A percentile compares a stretch with the other conserved stretches of the same genome.
Conservation (phyloP, 1,140 invertebrate species). For the Zaprionus nigranus region DNA sequence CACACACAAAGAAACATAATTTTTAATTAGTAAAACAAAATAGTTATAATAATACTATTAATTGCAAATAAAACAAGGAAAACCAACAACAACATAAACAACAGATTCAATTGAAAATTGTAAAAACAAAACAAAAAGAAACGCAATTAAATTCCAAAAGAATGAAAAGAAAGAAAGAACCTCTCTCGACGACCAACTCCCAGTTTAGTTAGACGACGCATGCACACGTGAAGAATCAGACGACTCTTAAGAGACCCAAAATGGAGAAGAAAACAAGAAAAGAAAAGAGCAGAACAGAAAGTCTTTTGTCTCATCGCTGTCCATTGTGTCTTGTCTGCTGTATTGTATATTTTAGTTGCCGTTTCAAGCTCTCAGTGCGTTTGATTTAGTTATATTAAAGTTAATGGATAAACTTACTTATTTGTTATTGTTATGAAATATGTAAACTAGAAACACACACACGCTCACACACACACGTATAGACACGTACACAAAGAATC, state of each 20-base stretch:
- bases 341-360: slow-evolving; percentile 52
- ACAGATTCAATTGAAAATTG: slow-evolving; percentile 66
- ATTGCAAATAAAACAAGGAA: slow-evolving; percentile 39
- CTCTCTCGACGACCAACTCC: slow-evolving; percentile 31
- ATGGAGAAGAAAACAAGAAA: background rate
- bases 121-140: slow-evolving; percentile 28
- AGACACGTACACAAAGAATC: slow-evolving; percentile 47
- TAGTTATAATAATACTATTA: slow-evolving; percentile 61
- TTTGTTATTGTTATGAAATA: slow-evolving; percentile 78
- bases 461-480: slow-evolving; percentile 27
- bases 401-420: slow-evolving; percentile 69
- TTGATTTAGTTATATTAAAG: slow-evolving; percentile 77
- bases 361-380: slow-evolving; percentile 51
- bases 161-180: slow-evolving; percentile 16
- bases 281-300: background rate
- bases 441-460: slow-evolving; percentile 53
- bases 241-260: slow-evolving; percentile 1
- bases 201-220: slow-evolving; percentile 41
- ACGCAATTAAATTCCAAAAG: slow-evolving; percentile 40
- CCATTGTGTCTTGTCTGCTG: slow-evolving; percentile 45
- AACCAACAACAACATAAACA: slow-evolving; percentile 27
- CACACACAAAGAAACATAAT: slow-evolving; percentile 48
- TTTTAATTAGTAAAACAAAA: slow-evolving; percentile 72
- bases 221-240: slow-evolving; percentile 21
- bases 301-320: slow-evolving; percentile 11